These are phyloP conservation scores for Cavia porcellus DNA, from an alignment of 2,113 vertebrate genomes.

Conservation along the genomic window DNA sequence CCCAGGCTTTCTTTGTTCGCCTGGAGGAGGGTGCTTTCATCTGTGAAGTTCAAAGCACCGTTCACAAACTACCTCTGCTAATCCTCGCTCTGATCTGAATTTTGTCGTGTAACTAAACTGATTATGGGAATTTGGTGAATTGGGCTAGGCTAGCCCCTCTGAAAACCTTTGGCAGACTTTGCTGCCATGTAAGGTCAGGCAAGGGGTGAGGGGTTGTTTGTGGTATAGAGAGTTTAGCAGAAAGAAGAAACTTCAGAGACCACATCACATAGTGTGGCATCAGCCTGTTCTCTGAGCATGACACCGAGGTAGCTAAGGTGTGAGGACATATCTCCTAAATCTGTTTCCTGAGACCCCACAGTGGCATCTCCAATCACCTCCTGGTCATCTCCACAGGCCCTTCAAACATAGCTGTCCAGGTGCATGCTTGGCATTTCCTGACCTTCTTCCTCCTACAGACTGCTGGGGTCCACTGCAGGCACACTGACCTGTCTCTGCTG, in stretches of 20 bases:
- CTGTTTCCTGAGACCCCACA: neutral
- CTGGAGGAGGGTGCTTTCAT: constrained; percentile 56
- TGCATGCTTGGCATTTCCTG: no score
- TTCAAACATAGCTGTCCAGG: neutral
- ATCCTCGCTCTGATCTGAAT: constrained; percentile 77
- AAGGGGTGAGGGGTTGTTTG: neutral
- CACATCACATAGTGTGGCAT: fast-evolving
- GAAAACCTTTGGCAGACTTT: neutral
- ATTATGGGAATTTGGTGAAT: constrained; percentile 48
- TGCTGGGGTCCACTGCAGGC: neutral
- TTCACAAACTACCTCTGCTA: constrained; percentile 61
- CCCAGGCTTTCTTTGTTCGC: constrained; percentile 10
- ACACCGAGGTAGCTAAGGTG: neutral
- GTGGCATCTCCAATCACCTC: no score
- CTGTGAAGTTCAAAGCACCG: constrained; percentile 77
- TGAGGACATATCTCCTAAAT: neutral
- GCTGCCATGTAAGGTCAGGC: neutral
- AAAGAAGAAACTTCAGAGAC: neutral
- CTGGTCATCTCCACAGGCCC: neutral
- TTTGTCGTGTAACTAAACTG: constrained; percentile 78
- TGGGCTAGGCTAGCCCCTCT: neutral
- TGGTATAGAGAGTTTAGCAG: neutral
- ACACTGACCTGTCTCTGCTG: neutral
- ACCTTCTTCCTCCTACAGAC: neutral
- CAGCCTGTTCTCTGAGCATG: neutral